Conservation (phyloP, 1,140 invertebrate species). For the Aleiodes sp. region DNA sequence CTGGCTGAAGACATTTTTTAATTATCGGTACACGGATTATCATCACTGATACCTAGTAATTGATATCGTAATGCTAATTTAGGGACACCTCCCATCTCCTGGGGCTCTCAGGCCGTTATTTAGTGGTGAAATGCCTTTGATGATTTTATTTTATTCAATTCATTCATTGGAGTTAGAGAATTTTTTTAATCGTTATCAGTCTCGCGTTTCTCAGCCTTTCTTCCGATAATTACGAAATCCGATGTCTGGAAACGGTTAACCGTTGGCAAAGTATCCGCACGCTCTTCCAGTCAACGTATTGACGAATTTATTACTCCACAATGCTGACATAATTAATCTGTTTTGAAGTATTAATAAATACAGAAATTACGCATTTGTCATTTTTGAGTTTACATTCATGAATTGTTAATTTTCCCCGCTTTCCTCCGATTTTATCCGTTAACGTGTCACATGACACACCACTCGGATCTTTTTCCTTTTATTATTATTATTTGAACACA, state of each 20-base stretch:
- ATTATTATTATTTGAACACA: neutral
- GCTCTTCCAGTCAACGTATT: constrained; percentile 18
- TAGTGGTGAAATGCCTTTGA: constrained; percentile 3
- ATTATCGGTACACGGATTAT: constrained; percentile 59
- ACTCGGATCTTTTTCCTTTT: neutral
- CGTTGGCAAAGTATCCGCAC: constrained; percentile 32
- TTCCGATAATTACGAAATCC: neutral
- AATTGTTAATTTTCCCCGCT: neutral
- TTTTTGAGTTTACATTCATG: neutral
- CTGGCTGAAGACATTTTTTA: constrained; percentile 47
- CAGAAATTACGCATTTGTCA: neutral
- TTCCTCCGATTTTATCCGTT: neutral
- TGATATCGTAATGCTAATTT: constrained; percentile 39
- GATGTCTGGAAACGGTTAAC: neutral
- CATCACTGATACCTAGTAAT: constrained; percentile 57
- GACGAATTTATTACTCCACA: constrained; percentile 16
- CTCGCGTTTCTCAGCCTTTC: constrained; percentile 2
- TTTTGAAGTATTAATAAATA: neutral
- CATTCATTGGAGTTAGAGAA: too few relatives aligned
- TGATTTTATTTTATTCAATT: neutral
- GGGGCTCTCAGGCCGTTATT: neutral
- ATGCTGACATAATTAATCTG: constrained; percentile 20
- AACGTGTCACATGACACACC: neutral
- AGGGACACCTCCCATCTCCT: constrained; percentile 51
- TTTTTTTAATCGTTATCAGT: too few relatives aligned